These are phyloP conservation scores for Musca vetustissima DNA, from an alignment of 1,140 invertebrate species.

Conservation along the genomic window DNA sequence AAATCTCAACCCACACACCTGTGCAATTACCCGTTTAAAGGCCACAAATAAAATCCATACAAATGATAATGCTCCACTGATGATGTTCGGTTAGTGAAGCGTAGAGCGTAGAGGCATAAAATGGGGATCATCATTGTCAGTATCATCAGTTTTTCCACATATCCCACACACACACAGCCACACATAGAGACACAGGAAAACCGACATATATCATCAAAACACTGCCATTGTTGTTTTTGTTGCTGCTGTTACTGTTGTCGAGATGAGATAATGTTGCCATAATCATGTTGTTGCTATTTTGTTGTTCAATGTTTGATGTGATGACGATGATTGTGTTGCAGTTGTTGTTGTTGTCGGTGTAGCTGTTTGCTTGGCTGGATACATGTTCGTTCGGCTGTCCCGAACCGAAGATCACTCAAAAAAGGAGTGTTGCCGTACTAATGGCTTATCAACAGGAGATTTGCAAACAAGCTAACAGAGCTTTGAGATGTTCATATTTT, in stretches of 20 bases:
- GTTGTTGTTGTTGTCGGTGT: background rate
- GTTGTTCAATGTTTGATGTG: no score
- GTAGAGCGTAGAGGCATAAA: background rate
- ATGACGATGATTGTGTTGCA: background rate
- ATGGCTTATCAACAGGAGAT: slow-evolving; percentile 20
- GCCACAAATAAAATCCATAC: slow-evolving; percentile 16
- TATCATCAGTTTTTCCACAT: background rate
- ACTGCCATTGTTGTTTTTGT: no score
- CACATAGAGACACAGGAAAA: background rate
- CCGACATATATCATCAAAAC: no score
- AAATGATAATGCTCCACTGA: background rate
- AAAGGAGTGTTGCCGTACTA: slow-evolving; percentile 22
- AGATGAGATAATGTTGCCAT: no score
- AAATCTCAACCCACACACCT: slow-evolving; percentile 22
- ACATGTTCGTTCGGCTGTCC: no score
- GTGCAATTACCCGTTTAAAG: slow-evolving; percentile 12
- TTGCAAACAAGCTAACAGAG: background rate
- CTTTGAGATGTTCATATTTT: no score
- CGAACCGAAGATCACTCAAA: background rate
- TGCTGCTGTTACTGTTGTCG: no score
- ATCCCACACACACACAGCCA: background rate
- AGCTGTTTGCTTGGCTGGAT: background rate
- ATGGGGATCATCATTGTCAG: slow-evolving; percentile 1
- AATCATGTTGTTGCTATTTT: no score
- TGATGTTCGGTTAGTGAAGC: background rate